A percentile compares a stretch with the other conserved stretches of the same genome.
These are phyloP conservation scores for Pygoscelis antarcticus DNA, from an alignment of 2,113 vertebrate species.

Conservation along the genomic window DNA sequence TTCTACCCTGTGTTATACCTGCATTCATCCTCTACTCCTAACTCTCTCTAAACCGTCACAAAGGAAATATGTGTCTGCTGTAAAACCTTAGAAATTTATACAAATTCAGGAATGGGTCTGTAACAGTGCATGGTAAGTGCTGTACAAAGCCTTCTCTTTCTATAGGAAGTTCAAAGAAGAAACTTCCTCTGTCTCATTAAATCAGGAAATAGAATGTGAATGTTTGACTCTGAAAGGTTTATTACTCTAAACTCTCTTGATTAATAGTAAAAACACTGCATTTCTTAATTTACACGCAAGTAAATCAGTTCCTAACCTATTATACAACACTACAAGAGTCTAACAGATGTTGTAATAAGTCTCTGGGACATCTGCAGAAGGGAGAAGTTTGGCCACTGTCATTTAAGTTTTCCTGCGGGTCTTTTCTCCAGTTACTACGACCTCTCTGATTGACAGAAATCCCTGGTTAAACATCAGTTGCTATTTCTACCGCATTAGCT, in stretches of 20 bases:
- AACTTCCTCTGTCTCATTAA: neutral
- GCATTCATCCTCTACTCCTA: rapidly evolving
- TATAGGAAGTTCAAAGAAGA: neutral
- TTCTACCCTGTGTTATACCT: neutral
- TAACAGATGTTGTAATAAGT: neutral
- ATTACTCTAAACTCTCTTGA: neutral
- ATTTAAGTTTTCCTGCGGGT: neutral
- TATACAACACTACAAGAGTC: neutral
- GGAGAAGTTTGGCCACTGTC: neutral
- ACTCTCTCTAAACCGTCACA: neutral
- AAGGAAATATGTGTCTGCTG: neutral
- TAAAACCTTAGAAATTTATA: neutral
- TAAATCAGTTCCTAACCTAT: neutral
- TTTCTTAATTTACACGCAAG: neutral
- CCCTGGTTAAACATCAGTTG: neutral
- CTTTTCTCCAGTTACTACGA: rapidly evolving
- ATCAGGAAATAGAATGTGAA: neutral
- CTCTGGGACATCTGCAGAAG: neutral
- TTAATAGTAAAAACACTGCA: neutral
- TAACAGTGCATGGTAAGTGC: rapidly evolving
- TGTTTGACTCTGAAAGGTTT: neutral
- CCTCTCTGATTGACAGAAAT: neutral
- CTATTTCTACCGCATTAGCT: neutral
- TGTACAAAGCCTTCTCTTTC: neutral
- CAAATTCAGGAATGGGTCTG: neutral